Conservation (phyloP, 2,113 vertebrate genomes). For the Zapus hudsonius region DNA sequence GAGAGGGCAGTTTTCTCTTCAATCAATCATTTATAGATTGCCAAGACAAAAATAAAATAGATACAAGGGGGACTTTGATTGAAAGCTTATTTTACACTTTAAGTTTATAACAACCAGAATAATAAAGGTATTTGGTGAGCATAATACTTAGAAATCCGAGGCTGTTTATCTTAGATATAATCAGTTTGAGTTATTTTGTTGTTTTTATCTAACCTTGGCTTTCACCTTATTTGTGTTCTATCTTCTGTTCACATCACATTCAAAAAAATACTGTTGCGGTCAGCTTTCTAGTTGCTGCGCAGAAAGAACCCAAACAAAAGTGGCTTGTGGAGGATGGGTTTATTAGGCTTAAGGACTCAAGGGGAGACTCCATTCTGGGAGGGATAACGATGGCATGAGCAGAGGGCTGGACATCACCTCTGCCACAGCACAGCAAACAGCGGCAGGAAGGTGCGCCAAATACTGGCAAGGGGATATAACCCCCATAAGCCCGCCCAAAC, state of each 20-base stretch:
- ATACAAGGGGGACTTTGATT: background rate
- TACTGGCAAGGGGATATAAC: too few relatives aligned
- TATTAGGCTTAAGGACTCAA: too few relatives aligned
- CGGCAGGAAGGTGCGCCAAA: too few relatives aligned
- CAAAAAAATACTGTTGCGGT: too few relatives aligned
- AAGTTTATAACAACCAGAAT: background rate
- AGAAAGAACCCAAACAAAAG: too few relatives aligned
- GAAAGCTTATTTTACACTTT: conserved; percentile 25
- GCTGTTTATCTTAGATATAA: conserved; percentile 7
- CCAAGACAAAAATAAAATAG: background rate
- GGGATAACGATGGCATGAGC: too few relatives aligned
- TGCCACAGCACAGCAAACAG: too few relatives aligned
- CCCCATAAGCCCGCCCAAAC: too few relatives aligned
- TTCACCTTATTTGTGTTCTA: background rate
- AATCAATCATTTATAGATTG: background rate
- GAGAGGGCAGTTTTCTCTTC: background rate
- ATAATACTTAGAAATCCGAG: conserved; percentile 1
- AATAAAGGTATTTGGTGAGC: background rate
- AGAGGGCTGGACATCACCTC: too few relatives aligned
- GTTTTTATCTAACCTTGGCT: background rate
- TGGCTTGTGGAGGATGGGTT: too few relatives aligned
- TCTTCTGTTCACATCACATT: background rate
- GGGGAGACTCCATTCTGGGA: too few relatives aligned
- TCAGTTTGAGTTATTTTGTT: background rate
- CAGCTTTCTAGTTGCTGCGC: too few relatives aligned